Evolutionary conservation across 2,888 invertebrate genomes (phyloP).

Genomic region (Acanthosepion lycidas): DNA sequence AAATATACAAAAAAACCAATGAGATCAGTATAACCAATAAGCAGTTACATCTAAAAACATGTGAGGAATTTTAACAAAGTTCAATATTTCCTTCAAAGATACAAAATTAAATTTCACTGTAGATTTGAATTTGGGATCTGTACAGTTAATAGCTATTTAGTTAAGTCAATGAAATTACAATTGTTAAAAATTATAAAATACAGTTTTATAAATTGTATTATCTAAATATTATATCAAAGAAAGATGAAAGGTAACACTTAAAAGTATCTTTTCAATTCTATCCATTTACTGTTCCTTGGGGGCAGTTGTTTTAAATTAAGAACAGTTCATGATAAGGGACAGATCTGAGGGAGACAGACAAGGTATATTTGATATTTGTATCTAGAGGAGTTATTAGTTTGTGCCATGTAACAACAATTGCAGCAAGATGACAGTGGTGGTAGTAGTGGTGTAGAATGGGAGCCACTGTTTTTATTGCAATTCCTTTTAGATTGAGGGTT

Average conservation of each 20-base stretch:
- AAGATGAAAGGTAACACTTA: neutral
- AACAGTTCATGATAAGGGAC: neutral
- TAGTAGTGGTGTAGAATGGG: no score
- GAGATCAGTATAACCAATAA: neutral
- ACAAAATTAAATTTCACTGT: neutral
- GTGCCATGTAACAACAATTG: neutral
- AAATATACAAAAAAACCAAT: no score
- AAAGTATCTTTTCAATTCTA: neutral
- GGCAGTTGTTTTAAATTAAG: neutral
- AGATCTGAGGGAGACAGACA: neutral
- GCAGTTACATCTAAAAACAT: neutral
- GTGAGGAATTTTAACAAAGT: neutral
- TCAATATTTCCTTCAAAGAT: neutral
- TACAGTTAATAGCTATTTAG: neutral
- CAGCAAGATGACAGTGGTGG: neutral
- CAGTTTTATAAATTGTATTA: neutral
- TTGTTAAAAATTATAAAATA: neutral
- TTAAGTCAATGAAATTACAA: neutral
- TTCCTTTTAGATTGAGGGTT: neutral
- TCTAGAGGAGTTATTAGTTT: neutral
- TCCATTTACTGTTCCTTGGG: neutral
- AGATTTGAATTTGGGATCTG: neutral
- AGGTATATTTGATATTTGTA: constrained; percentile 4
- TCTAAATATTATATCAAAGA: neutral
- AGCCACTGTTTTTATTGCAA: neutral